These are phyloP conservation scores for Papilio gigon DNA, from an alignment of 2,888 invertebrate genomes.

Conservation along the genomic window DNA sequence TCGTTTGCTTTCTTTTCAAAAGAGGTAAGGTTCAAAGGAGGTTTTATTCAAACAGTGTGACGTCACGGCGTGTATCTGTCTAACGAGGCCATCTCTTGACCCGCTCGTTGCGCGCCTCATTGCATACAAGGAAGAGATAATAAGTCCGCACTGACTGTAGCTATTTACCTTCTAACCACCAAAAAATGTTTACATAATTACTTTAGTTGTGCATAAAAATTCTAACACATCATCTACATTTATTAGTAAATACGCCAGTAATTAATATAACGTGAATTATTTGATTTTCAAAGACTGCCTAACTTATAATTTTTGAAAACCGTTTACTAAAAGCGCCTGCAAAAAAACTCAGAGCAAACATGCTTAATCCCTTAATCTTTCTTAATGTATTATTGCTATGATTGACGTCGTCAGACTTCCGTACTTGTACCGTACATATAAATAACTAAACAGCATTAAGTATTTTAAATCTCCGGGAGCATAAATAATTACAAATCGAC, in stretches of 20 bases:
- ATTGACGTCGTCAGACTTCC: background rate
- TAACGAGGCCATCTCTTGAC: conserved; percentile 31
- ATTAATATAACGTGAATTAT: no score
- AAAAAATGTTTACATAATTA: conserved; percentile 3
- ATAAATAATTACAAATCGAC: background rate
- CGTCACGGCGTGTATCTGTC: conserved; percentile 13
- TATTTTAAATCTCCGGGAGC: no score
- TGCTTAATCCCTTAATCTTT: no score
- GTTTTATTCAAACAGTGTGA: conserved; percentile 20
- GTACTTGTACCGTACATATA: background rate
- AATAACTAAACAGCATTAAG: no score
- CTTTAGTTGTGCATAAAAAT: background rate
- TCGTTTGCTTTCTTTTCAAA: conserved; percentile 1
- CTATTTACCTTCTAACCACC: background rate
- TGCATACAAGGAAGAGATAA: conserved; percentile 32
- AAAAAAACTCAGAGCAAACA: conserved; percentile 1
- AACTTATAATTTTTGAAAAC: background rate
- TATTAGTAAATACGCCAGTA: no score
- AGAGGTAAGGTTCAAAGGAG: conserved; percentile 18
- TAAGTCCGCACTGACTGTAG: conserved; percentile 18
- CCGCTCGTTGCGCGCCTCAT: conserved; percentile 32
- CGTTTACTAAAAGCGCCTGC: conserved; percentile 1
- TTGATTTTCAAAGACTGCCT: no score
- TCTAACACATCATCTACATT: no score
- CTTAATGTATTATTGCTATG: conserved; percentile 1